Evolutionary conservation across 2,888 invertebrate species (phyloP).

Genomic region (Oscheius sp.): DNA sequence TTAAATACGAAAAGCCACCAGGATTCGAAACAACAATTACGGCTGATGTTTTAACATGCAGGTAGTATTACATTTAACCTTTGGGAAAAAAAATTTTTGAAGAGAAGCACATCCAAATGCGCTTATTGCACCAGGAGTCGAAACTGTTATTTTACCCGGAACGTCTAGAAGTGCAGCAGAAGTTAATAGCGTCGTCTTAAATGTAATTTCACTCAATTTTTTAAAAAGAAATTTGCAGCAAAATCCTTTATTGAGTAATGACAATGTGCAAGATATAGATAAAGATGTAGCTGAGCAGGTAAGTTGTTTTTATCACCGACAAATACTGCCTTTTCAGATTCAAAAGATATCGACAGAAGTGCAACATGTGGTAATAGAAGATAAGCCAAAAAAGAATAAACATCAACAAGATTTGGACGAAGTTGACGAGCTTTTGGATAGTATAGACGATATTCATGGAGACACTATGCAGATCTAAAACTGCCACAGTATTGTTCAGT

Average conservation of each 20-base stretch:
- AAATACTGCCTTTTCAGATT: neutral
- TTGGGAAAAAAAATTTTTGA: neutral
- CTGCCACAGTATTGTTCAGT: neutral
- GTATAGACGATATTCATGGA: slow-evolving; percentile 46
- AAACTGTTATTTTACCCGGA: neutral
- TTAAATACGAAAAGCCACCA: slow-evolving; percentile 23
- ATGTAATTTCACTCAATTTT: slow-evolving; percentile 30
- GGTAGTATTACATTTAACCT: neutral
- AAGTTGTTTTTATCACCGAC: neutral
- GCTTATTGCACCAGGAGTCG: slow-evolving; percentile 35
- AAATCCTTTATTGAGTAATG: slow-evolving; percentile 33
- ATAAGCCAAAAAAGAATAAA: neutral
- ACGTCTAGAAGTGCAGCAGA: slow-evolving; percentile 6
- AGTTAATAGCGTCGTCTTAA: slow-evolving; percentile 40
- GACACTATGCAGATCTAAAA: slow-evolving; percentile 18
- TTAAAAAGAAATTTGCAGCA: slow-evolving; percentile 20
- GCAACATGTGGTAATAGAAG: neutral
- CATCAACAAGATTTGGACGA: slow-evolving; percentile 43
- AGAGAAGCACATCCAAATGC: slow-evolving; percentile 35
- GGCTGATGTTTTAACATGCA: slow-evolving; percentile 29
- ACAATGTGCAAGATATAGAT: slow-evolving; percentile 34
- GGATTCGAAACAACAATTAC: slow-evolving; percentile 35
- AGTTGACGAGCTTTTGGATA: slow-evolving; percentile 45
- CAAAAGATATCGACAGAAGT: slow-evolving; percentile 10
- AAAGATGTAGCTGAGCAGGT: slow-evolving; percentile 11